These are phyloP conservation scores for Eurypyga helias DNA, from an alignment of 2,113 vertebrate species.

Conservation along the genomic window DNA sequence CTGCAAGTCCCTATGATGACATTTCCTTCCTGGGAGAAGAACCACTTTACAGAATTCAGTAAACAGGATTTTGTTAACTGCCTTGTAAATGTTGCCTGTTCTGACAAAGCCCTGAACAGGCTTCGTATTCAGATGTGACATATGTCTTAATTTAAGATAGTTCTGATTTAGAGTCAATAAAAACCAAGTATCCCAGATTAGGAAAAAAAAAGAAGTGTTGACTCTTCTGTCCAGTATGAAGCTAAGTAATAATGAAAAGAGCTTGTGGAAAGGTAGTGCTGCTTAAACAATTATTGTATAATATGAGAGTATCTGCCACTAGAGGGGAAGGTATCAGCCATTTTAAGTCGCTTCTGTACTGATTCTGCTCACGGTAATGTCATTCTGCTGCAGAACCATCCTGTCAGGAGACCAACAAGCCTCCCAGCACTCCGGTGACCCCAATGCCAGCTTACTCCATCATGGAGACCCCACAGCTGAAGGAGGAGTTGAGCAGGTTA, in stretches of 20 bases:
- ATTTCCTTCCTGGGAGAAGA: not conserved
- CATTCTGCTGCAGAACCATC: slow-evolving; percentile 67
- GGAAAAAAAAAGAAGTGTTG: not conserved
- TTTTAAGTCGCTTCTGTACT: not conserved
- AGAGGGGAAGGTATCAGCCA: not conserved
- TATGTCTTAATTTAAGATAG: not conserved
- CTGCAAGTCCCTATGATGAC: not conserved
- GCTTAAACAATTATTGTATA: not conserved
- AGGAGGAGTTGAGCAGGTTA: slow-evolving; percentile 89
- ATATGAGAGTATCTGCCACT: not conserved
- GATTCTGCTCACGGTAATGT: not conserved
- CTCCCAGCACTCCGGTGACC: slow-evolving; percentile 81
- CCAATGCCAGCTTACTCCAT: slow-evolving; percentile 91
- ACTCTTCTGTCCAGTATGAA: not conserved
- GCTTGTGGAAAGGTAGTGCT: not conserved
- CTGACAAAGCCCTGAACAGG: not conserved
- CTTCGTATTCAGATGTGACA: not conserved
- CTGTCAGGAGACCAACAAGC: slow-evolving; percentile 39
- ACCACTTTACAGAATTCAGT: not conserved
- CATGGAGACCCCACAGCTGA: slow-evolving; percentile 94
- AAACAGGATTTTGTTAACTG: not conserved
- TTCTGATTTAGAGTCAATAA: not conserved
- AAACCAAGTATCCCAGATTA: not conserved
- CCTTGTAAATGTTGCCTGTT: not conserved
- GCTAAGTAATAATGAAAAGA: not conserved